Conservation (phyloP, 37 sponge, comb jelly and placozoan genomes). For the Petrosia ficiformis region DNA sequence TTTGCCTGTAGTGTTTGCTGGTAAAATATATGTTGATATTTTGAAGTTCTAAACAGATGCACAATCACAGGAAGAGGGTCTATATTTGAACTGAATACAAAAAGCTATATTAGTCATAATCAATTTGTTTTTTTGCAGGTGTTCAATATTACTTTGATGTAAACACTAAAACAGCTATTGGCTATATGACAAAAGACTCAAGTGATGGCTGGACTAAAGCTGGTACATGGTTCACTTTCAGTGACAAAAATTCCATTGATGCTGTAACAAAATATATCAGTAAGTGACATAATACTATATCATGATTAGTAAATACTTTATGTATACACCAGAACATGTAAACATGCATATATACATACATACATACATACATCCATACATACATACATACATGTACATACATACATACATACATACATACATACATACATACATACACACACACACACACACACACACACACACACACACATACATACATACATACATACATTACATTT, state of each 20-base stretch:
- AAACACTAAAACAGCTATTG: conserved; percentile 13
- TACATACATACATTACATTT: too few relatives aligned
- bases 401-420: not conserved
- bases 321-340: too few relatives aligned
- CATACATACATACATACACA: conserved; percentile 25
- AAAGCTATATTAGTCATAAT: too few relatives aligned
- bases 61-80: too few relatives aligned
- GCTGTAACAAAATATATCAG: conserved; percentile 18
- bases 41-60: too few relatives aligned
- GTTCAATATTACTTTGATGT: conserved; percentile 7
- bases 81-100: too few relatives aligned
- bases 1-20: too few relatives aligned
- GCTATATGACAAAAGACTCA: conserved; percentile 14
- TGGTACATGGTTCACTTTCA: conserved; percentile 33
- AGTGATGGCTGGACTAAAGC: conserved; percentile 29
- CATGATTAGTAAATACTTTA: not conserved
- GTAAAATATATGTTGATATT: too few relatives aligned
- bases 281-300: not conserved
- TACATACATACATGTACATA: too few relatives aligned
- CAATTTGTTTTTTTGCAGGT: not conserved
- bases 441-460: conserved; percentile 32
- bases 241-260: conserved; percentile 15
- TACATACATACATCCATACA: too few relatives aligned
- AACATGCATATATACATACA: too few relatives aligned
- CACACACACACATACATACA: not conserved